These are phyloP conservation scores for Saxidomus purpurata DNA, from an alignment of 1,140 invertebrate genomes.

Conservation along the genomic window DNA sequence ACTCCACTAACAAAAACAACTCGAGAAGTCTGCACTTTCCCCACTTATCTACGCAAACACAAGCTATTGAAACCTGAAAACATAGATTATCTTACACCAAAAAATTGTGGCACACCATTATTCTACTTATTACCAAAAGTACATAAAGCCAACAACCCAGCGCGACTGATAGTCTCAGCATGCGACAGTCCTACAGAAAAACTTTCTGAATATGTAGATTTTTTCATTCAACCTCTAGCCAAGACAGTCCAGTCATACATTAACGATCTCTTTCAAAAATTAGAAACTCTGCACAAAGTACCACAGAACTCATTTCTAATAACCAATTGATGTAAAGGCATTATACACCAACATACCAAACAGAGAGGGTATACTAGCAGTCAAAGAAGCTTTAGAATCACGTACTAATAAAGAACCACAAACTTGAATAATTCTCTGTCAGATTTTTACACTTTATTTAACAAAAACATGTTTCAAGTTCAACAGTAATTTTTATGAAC, in stretches of 20 bases:
- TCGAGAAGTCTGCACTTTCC: not conserved
- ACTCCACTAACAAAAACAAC: not conserved
- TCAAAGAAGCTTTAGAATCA: not conserved
- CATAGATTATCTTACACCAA: not conserved
- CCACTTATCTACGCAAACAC: not conserved
- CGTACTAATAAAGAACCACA: not conserved
- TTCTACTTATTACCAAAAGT: not conserved
- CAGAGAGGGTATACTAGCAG: not conserved
- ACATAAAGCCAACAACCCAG: not conserved
- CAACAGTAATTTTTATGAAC: too few relatives aligned
- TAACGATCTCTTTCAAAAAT: not conserved
- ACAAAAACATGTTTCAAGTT: too few relatives aligned
- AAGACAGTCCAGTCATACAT: not conserved
- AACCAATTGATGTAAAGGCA: not conserved
- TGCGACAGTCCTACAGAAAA: not conserved
- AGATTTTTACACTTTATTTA: too few relatives aligned
- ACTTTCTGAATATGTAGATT: not conserved
- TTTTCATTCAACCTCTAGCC: not conserved
- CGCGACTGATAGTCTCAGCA: not conserved
- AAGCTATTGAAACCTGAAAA: not conserved
- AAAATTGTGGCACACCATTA: not conserved
- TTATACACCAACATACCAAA: not conserved
- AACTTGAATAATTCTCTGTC: not conserved
- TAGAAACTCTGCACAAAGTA: not conserved
- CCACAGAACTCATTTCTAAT: not conserved